phyloP scores from a whole-genome alignment of 2,797 vertebrate genomes.

The Sebastolobus alascanus region DNA sequence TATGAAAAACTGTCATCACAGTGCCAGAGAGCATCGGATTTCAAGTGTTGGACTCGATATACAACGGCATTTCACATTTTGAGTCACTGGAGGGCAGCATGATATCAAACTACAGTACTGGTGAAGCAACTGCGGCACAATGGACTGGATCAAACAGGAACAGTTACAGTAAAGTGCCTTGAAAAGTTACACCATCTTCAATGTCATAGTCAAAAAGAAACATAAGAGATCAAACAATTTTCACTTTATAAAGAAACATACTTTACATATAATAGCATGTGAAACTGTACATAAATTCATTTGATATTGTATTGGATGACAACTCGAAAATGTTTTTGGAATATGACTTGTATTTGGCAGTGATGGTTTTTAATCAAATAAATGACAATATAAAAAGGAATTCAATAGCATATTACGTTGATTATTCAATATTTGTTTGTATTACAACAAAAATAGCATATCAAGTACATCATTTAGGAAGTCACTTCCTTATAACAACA shows the following conservation, averaged over 20 bases:
- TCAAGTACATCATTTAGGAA: not conserved
- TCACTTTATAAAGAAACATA: not conserved
- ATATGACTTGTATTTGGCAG: not conserved
- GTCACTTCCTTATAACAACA: not conserved
- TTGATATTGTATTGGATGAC: not conserved
- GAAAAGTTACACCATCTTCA: not conserved
- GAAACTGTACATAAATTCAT: not conserved
- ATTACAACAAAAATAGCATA: not conserved
- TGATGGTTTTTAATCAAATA: not conserved
- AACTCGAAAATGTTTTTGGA: not conserved
- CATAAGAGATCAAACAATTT: not conserved
- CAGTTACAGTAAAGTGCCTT: conserved; percentile 23
- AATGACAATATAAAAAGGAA: not conserved
- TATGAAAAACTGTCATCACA: not conserved
- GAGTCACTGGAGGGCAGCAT: conserved; percentile 70
- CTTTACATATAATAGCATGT: not conserved
- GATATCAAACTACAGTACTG: not conserved
- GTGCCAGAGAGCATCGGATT: not conserved
- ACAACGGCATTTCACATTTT: conserved; percentile 27
- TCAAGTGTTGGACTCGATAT: conserved; percentile 1
- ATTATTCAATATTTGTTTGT: not conserved
- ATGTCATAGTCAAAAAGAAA: not conserved
- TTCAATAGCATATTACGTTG: not conserved
- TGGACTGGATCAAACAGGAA: not conserved
- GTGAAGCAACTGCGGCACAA: fast-evolving